Base-by-base conservation (phyloP, 2,888 invertebrate genomes). In the Trichopoda pennipes region DNA sequence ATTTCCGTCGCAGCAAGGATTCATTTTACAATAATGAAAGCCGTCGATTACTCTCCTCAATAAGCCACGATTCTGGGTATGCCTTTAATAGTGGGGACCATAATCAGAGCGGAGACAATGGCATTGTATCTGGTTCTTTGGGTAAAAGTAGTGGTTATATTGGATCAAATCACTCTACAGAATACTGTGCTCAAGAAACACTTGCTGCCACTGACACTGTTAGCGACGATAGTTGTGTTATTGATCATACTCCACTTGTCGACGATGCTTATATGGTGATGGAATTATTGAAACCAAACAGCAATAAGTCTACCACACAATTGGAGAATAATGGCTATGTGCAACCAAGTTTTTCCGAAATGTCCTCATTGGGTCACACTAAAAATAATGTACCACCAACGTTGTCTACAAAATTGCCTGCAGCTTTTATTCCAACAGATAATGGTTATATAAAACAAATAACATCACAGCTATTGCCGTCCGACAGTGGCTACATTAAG, bases 1-100 rank as follows among this genome's bases (percentile, higher is more conserved):
- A 84, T 21, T 72, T 81, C 63, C 77, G 72, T 3, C 85, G 85
- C 12, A 85, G 85, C 38, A 84, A 85, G 51, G 86, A 87, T 38
- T 84, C 85, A 2, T 72, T 85, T 19, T 85, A 63, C 51, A 85
- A 84, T 42, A 86, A 85, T 63, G 87, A 87, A 74, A 85, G 85
- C 44, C 85, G 85, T 66, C 85, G 84, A 12, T 75, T 87, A 42
- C 80, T 87, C 0, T 85, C 85, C 9, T 85, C 83, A 1, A 84
- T 81, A 58, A 85, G 85, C 28, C 82, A 85, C 23, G 86, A 86
- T 49, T 85, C 86, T n/a, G 85, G 86, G 0, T 86, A 84, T 73
- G 73, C 83, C 21, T 82, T 83, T 66, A 49, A 79, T 2, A 79
- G 75, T 56, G 84, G 80, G 1, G 80, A 80, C 10, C 70, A 68